Evolutionary conservation across 2,113 vertebrate species (phyloP).

Genomic region (Fulmarus glacialis): DNA sequence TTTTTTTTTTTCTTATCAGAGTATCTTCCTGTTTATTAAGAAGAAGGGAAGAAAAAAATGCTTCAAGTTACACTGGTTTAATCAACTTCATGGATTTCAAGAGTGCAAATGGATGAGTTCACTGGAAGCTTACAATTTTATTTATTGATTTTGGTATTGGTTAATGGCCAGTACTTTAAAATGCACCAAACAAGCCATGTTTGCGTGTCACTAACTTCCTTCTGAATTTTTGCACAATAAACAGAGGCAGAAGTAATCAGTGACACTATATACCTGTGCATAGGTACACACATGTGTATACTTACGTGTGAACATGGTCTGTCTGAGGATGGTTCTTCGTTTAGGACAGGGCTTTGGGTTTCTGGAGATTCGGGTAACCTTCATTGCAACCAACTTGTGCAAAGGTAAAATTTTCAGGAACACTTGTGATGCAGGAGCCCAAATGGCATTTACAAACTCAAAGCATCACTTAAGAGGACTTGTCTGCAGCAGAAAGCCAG

Average conservation of each 20-base stretch:
- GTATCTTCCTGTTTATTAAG: conserved; percentile 16
- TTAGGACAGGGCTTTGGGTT: accelerated
- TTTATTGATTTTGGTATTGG: background rate
- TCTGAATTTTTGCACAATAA: background rate
- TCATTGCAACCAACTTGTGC: background rate
- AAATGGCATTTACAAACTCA: background rate
- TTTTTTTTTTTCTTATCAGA: background rate
- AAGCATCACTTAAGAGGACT: background rate
- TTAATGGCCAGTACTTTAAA: background rate
- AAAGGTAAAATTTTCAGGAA: background rate
- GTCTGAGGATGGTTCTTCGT: background rate
- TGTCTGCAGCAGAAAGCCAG: background rate
- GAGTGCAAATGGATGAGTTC: background rate
- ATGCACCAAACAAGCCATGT: accelerated
- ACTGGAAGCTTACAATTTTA: background rate
- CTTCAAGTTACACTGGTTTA: background rate
- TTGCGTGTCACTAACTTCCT: background rate
- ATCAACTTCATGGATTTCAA: background rate
- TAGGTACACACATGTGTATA: accelerated
- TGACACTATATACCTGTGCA: no score
- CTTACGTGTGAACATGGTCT: background rate
- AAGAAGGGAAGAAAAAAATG: background rate
- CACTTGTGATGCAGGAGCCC: background rate
- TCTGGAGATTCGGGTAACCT: background rate
- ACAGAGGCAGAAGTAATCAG: background rate